Evolutionary conservation across 2,113 vertebrate genomes (phyloP).

Genomic region (Motacilla alba): DNA sequence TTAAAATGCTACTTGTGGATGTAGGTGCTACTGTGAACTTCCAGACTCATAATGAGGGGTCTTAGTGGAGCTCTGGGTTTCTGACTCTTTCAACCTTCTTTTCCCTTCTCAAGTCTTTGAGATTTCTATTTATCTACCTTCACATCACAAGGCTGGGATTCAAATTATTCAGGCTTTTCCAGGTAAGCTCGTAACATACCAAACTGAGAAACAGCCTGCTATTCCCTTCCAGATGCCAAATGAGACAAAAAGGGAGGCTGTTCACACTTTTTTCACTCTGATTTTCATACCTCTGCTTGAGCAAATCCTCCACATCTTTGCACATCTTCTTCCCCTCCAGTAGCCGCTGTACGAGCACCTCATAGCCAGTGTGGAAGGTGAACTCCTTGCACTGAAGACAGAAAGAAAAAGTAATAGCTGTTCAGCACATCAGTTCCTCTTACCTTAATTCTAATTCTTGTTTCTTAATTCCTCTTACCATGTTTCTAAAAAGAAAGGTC

Average conservation of each 20-base stretch:
- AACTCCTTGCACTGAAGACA: slow-evolving; percentile 83
- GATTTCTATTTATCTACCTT: not conserved
- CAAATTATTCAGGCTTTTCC: not conserved
- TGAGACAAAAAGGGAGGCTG: not conserved
- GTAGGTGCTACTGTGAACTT: not conserved
- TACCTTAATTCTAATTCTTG: not conserved
- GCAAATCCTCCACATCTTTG: slow-evolving; percentile 92
- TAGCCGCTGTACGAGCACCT: slow-evolving; percentile 81
- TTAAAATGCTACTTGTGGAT: not conserved
- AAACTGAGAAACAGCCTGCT: not conserved
- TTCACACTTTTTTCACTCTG: not conserved
- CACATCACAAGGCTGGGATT: not conserved
- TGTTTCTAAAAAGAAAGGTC: not conserved
- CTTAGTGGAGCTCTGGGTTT: not conserved
- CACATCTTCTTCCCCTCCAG: slow-evolving; percentile 88
- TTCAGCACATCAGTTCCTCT: not conserved
- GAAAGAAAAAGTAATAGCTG: not conserved
- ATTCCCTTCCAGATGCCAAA: not conserved
- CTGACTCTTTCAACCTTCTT: not conserved
- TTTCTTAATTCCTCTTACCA: not conserved
- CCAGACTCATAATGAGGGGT: not conserved
- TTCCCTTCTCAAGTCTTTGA: not conserved
- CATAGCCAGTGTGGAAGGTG: slow-evolving; percentile 83
- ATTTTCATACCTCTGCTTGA: slow-evolving; percentile 85
- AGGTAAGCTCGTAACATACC: not conserved